Conservation (phyloP, 2,113 vertebrate species). For the Spizaetus ornatus region DNA sequence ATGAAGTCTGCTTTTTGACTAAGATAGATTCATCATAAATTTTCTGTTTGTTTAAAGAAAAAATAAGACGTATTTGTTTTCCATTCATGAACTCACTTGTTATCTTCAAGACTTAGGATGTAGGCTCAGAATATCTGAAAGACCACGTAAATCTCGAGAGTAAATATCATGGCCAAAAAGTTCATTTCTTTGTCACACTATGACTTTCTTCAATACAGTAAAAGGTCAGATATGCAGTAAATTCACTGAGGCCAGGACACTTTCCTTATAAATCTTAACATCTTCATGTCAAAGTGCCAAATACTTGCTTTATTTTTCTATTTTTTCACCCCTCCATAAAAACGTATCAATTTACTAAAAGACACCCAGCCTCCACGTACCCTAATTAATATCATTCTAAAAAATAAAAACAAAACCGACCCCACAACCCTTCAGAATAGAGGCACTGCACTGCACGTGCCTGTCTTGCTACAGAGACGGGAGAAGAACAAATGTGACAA, state of each 20-base stretch:
- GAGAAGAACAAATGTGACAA: not conserved
- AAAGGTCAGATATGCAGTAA: constrained; percentile 12
- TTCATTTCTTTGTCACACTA: not conserved
- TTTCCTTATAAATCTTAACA: not conserved
- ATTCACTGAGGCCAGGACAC: not conserved
- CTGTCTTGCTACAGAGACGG: not conserved
- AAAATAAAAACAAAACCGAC: accelerated
- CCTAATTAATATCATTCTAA: not conserved
- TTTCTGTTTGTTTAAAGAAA: not conserved
- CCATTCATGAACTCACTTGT: not conserved
- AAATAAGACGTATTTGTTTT: not conserved
- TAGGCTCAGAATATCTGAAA: not conserved
- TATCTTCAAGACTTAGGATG: not conserved
- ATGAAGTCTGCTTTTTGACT: not conserved
- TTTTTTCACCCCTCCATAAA: not conserved
- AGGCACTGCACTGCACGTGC: accelerated
- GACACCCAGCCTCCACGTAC: not conserved
- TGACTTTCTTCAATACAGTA: not conserved
- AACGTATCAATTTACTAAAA: not conserved
- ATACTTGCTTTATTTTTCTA: not conserved
- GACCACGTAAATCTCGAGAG: not conserved
- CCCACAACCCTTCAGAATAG: not conserved
- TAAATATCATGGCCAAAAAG: not conserved
- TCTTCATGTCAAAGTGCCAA: not conserved
- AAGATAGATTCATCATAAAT: not conserved